Conservation (phyloP, 2,797 vertebrate species). For the Hippocampus kuda region DNA sequence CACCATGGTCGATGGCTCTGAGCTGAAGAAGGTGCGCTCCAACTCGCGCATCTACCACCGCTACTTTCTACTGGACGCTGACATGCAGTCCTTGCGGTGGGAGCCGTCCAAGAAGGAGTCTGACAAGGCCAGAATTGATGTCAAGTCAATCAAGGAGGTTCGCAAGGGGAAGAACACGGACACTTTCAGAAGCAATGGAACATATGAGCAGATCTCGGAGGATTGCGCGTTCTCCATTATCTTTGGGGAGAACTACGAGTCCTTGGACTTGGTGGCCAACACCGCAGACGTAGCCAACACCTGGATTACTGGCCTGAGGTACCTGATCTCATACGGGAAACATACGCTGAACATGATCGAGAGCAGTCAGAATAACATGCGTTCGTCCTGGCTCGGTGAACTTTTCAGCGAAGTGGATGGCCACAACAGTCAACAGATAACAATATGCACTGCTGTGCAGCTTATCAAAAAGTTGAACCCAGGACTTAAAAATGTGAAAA, state of each 20-base stretch:
- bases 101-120: conserved; percentile 98
- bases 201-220: conserved; percentile 97
- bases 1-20: conserved; percentile 92
- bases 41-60: conserved; percentile 92
- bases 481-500: conserved; percentile 91
- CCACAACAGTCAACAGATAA: conserved; percentile 72
- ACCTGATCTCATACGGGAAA: conserved; percentile 95
- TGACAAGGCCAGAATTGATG: conserved; percentile 95
- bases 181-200: conserved; percentile 93
- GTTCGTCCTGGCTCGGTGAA: conserved; percentile 89
- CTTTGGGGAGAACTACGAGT: conserved; percentile 94
- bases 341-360: conserved; percentile 94
- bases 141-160: conserved; percentile 94
- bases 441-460: conserved; percentile 79
- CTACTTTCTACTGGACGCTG: conserved; percentile 90
- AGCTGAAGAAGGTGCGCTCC: conserved; percentile 91
- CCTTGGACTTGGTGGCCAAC: conserved; percentile 94
- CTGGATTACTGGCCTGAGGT: conserved; percentile 95
- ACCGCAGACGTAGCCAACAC: conserved; percentile 94
- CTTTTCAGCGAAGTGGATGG: conserved; percentile 79
- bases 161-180: conserved; percentile 96
- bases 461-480: conserved; percentile 85
- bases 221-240: conserved; percentile 95
- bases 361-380: conserved; percentile 91
- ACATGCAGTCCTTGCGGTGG: conserved; percentile 97